Evolutionary conservation across 1,140 invertebrate genomes (phyloP), one percentile per base, ranked within the genome.

Genomic region (Anagrus nilaparvatae): DNA sequence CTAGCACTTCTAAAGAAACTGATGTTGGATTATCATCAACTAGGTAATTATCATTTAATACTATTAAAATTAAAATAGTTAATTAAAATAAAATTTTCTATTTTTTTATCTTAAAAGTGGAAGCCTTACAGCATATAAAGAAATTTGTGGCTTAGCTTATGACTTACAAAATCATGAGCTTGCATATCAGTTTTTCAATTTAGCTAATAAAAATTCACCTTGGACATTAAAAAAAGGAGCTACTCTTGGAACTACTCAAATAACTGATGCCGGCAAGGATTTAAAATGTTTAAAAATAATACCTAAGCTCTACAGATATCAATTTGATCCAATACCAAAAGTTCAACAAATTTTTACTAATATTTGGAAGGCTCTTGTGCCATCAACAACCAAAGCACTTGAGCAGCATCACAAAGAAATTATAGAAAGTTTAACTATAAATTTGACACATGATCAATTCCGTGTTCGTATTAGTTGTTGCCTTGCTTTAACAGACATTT

Each of bases 211-310:
- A 55, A 91, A 95, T 69, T 81, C 87, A 4, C 75, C 87, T 17
- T 97, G 91, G 91, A 93, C 89, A 54, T 91, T 89, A 1, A 90
- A 89, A 67, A 80, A 81, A 75, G 90, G 90, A 21, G 89, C 91
- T 25, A 89, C 90, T 1, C 92, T 92, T 71, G 89, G 89, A 3
- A 87, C 95, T 61, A 81, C 84, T 29, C 83, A 81, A 0, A 86
- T 94, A 33, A 69, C 77, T 32, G 75, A 84, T 51, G 87, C 87
- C 6, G 82, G 82, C 2, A 78, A 85, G 25, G 84, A 93, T 59
- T 67, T 96, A 44, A 81, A 88, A 64, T 59, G 95, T 40, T 78
- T 84, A 0, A 79, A 79, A 50, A 91, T 97, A 43, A 79, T 95
- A 39, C 90, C 92, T 3, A 81, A 86, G 29, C 72, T 97, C 1